These are phyloP conservation scores for Elysia chlorotica DNA, from an alignment of 1,140 invertebrate species.

Conservation along the genomic window DNA sequence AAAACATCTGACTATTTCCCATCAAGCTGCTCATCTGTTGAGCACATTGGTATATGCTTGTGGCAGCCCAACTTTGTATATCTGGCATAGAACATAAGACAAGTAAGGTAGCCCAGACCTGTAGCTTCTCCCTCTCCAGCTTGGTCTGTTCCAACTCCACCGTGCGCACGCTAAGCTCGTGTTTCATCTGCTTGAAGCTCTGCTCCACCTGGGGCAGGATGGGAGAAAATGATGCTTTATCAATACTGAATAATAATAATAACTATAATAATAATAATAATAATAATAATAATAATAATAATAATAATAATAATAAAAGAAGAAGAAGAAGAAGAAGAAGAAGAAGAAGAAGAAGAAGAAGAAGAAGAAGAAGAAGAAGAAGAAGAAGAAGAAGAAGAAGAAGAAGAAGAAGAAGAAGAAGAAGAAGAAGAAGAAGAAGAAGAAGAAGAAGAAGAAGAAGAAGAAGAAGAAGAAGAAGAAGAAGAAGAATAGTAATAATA, in stretches of 20 bases:
- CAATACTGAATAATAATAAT: background rate
- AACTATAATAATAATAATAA: background rate
- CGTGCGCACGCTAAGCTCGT: slow-evolving; percentile 53
- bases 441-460: background rate
- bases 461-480: background rate
- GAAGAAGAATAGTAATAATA: background rate
- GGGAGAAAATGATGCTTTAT: background rate
- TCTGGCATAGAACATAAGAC: too few species aligned
- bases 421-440: background rate
- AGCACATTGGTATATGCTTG: too few species aligned
- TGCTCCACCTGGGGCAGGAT: slow-evolving; percentile 47
- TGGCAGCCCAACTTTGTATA: too few species aligned
- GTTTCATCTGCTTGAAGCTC: slow-evolving; percentile 63
- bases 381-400: background rate
- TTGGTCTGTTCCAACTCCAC: slow-evolving; percentile 39
- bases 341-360: background rate
- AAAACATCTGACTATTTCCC: too few species aligned
- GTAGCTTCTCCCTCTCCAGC: slow-evolving; percentile 28
- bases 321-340: background rate
- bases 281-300: background rate
- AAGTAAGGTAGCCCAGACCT: slow-evolving; percentile 13
- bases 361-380: background rate
- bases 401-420: background rate
- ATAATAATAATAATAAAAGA: background rate
- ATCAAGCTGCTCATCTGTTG: too few species aligned